phyloP scores from a whole-genome alignment of 2,888 invertebrate genomes.

The Drosophila affinis region DNA sequence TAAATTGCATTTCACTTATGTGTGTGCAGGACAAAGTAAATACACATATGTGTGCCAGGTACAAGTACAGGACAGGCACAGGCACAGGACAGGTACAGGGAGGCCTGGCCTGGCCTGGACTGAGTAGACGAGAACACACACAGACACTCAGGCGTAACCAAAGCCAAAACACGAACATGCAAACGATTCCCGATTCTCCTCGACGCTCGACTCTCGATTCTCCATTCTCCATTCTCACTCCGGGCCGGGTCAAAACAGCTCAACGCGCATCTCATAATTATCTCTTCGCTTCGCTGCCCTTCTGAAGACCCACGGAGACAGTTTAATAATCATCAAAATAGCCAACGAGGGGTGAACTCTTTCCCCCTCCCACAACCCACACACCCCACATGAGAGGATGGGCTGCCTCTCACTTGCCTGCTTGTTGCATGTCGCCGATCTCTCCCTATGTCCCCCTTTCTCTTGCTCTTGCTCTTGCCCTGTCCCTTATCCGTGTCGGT shows the following conservation, averaged over 20 bases:
- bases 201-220: too few relatives aligned
- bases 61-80: not conserved
- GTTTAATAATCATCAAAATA: slow-evolving; percentile 72
- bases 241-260: slow-evolving; percentile 47
- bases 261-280: slow-evolving; percentile 78
- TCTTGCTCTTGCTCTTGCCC: not conserved
- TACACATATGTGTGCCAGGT: slow-evolving; percentile 23
- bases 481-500: slow-evolving; percentile 8
- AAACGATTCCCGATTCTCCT: not conserved
- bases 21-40: slow-evolving; percentile 26
- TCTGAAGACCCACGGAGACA: slow-evolving; percentile 73
- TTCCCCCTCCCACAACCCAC: slow-evolving; percentile 1
- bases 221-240: too few relatives aligned
- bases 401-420: not conserved
- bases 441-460: too few relatives aligned
- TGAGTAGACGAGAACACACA: not conserved
- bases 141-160: not conserved
- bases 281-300: slow-evolving; percentile 73
- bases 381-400: slow-evolving; percentile 5
- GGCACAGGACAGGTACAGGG: too few relatives aligned
- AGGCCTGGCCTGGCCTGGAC: too few relatives aligned
- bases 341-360: slow-evolving; percentile 21
- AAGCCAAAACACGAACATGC: slow-evolving; percentile 10
- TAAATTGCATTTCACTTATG: slow-evolving; percentile 74
- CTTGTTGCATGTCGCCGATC: too few relatives aligned